phyloP scores from a whole-genome alignment of 2,113 vertebrate species.

The Microcebus jonahi region DNA sequence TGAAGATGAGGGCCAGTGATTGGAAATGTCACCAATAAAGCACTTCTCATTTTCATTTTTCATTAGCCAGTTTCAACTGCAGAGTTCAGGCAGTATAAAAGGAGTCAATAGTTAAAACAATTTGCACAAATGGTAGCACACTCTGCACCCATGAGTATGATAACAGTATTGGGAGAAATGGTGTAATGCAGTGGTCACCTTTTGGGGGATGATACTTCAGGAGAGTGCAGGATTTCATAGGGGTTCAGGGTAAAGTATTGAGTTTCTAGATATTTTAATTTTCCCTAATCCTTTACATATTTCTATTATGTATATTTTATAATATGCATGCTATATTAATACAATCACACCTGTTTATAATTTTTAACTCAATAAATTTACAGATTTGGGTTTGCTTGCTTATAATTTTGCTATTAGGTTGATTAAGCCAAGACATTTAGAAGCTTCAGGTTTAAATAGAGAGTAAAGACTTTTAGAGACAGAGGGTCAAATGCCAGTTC shows the following conservation, averaged over 20 bases:
- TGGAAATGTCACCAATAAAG: neutral
- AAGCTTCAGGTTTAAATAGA: neutral
- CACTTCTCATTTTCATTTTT: neutral
- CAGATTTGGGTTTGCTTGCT: neutral
- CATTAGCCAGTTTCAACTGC: neutral
- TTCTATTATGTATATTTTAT: neutral
- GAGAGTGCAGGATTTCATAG: neutral
- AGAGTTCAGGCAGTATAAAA: neutral
- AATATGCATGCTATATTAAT: neutral
- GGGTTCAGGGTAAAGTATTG: neutral
- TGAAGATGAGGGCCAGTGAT: neutral
- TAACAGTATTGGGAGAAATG: neutral
- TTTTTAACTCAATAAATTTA: neutral
- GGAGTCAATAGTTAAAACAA: neutral
- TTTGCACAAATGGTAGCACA: neutral
- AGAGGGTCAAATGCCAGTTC: neutral
- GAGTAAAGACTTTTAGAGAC: neutral
- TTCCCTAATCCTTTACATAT: neutral
- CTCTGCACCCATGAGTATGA: neutral
- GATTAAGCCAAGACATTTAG: neutral
- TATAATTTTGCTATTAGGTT: neutral
- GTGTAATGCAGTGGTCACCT: rapidly evolving
- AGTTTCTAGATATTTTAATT: neutral
- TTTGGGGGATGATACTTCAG: neutral
- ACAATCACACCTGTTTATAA: neutral